These are phyloP conservation scores for Rhinolophus ferrumequinum DNA, from an alignment of 2,113 vertebrate genomes.

Conservation along the genomic window DNA sequence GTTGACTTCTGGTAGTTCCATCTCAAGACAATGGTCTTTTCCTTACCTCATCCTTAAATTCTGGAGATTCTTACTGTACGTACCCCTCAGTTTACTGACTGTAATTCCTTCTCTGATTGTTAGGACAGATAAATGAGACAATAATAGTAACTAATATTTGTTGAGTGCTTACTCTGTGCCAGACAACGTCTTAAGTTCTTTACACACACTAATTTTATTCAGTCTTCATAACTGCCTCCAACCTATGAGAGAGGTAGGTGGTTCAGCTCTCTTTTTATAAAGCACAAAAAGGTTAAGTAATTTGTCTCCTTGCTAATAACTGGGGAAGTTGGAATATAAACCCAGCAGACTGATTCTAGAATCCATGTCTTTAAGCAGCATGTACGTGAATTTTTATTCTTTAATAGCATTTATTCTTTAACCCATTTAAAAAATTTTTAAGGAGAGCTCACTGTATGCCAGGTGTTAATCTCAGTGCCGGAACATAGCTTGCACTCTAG, in stretches of 20 bases:
- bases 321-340: not conserved
- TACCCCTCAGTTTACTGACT: not conserved
- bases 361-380: not conserved
- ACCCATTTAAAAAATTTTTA: not conserved
- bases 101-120: not conserved
- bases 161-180: not conserved
- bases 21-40: not conserved
- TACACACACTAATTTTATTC: constrained; percentile 29
- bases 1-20: constrained; percentile 24
- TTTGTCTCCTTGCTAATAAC: not conserved
- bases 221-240: not conserved
- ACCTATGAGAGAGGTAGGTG: not conserved
- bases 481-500: not conserved
- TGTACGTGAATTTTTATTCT: not conserved
- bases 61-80: not conserved
- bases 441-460: not conserved
- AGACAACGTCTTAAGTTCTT: not conserved
- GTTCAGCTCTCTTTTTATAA: no score
- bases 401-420: constrained; percentile 13
- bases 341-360: not conserved
- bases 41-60: not conserved
- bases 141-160: not conserved
- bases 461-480: not conserved
- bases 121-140: not conserved
- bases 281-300: not conserved